phyloP scores from a whole-genome alignment of 2,888 invertebrate genomes.

The Temnothorax ravouxi region DNA sequence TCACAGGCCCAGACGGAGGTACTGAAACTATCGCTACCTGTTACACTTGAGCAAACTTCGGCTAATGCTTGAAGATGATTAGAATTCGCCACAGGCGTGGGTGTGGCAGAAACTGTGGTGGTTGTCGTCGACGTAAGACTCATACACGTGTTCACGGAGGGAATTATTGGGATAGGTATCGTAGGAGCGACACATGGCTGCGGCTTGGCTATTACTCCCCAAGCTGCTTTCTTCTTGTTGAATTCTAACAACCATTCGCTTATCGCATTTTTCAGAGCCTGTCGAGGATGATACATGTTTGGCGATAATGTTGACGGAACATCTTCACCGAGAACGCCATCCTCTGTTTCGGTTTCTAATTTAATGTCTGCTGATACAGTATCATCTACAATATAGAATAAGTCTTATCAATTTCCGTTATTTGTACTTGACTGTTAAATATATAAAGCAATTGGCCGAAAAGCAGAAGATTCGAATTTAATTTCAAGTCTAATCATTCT shows the following conservation, averaged over 20 bases:
- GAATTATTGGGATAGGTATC: slow-evolving; percentile 94
- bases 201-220: slow-evolving; percentile 95
- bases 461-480: neutral
- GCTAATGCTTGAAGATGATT: slow-evolving; percentile 93
- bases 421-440: slow-evolving; percentile 13
- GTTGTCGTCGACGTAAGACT: slow-evolving; percentile 91
- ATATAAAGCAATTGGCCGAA: neutral
- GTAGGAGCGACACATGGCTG: slow-evolving; percentile 92
- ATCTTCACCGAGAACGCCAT: slow-evolving; percentile 92
- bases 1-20: slow-evolving; percentile 91
- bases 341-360: slow-evolving; percentile 95
- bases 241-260: slow-evolving; percentile 97
- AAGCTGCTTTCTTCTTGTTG: slow-evolving; percentile 92
- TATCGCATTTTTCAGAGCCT: slow-evolving; percentile 93
- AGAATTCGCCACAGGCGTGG: slow-evolving; percentile 88
- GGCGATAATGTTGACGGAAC: slow-evolving; percentile 91
- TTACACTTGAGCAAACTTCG: slow-evolving; percentile 91
- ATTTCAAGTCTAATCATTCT: neutral
- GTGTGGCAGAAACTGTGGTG: slow-evolving; percentile 85
- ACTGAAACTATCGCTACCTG: slow-evolving; percentile 87
- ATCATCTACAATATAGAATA: slow-evolving; percentile 89
- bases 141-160: slow-evolving; percentile 96
- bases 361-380: slow-evolving; percentile 96
- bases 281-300: slow-evolving; percentile 93
- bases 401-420: neutral